A percentile compares a stretch with the other conserved stretches of the same genome.
Conservation (phyloP, 1,140 invertebrate species). For the Drosophila pruinosa region DNA sequence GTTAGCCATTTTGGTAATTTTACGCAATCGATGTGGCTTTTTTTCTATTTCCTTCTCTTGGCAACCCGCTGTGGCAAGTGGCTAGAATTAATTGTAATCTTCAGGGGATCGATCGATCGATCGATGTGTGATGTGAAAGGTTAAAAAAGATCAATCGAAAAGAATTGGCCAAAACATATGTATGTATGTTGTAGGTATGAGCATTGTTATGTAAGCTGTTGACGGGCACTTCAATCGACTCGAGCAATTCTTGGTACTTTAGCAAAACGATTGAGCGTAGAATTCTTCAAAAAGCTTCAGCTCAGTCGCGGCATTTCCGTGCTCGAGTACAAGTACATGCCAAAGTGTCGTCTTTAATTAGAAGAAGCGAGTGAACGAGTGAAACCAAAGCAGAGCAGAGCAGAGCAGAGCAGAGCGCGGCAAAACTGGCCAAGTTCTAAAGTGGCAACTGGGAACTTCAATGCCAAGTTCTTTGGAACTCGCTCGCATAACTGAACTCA, state of each 20-base stretch:
- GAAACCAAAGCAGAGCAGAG: slow-evolving; percentile 47
- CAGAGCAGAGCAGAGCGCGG: slow-evolving; percentile 2
- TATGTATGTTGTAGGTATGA: too few species aligned
- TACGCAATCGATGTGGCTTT: slow-evolving; percentile 22
- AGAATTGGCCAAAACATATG: slow-evolving; percentile 3
- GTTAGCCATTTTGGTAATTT: slow-evolving; percentile 38
- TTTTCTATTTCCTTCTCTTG: slow-evolving; percentile 20
- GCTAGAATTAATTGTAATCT: slow-evolving; percentile 70
- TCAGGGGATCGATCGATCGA: slow-evolving; percentile 57
- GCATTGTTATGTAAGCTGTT: slow-evolving; percentile 15
- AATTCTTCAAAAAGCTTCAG: slow-evolving; percentile 36
- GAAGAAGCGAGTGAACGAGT: too few species aligned
- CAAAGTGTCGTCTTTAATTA: slow-evolving; percentile 80
- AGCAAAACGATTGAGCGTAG: slow-evolving; percentile 9
- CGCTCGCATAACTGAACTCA: slow-evolving; percentile 41
- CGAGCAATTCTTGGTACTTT: slow-evolving; percentile 21
- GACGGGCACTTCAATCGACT: slow-evolving; percentile 15
- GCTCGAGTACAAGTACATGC: slow-evolving; percentile 63
- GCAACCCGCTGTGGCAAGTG: slow-evolving; percentile 56
- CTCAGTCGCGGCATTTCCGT: slow-evolving; percentile 60
- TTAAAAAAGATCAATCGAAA: slow-evolving; percentile 44
- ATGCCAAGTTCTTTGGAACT: slow-evolving; percentile 69
- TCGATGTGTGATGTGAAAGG: slow-evolving; percentile 54
- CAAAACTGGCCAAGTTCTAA: slow-evolving; percentile 9
- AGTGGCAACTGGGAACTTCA: slow-evolving; percentile 28